Conservation (phyloP, 2,113 vertebrate species). For the Archocentrus centrarchus region DNA sequence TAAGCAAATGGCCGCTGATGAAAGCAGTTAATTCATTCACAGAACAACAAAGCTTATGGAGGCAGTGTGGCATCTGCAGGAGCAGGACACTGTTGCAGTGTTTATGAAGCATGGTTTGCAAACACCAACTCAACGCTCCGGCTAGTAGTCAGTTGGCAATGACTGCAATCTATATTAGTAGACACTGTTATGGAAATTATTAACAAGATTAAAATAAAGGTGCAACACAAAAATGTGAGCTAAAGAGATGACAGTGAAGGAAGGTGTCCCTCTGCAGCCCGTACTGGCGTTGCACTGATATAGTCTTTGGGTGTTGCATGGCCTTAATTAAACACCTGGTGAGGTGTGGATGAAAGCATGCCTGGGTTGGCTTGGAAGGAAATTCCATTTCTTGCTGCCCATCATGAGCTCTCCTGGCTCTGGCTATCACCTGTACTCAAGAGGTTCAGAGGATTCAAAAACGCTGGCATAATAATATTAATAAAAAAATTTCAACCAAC, state of each 20-base stretch:
- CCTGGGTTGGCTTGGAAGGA: not conserved
- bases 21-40: not conserved
- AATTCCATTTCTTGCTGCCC: not conserved
- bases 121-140: not conserved
- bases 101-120: not conserved
- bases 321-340: not conserved
- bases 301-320: not conserved
- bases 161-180: not conserved
- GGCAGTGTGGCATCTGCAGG: not conserved
- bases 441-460: not conserved
- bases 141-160: not conserved
- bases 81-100: not conserved
- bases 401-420: not conserved
- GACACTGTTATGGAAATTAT: not conserved
- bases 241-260: not conserved
- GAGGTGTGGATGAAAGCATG: not conserved
- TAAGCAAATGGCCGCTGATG: conserved; percentile 47
- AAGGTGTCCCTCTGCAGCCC: not conserved
- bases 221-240: not conserved
- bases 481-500: not conserved
- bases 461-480: not conserved
- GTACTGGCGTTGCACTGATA: not conserved
- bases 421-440: not conserved
- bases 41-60: conserved; percentile 1
- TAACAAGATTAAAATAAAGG: not conserved